phyloP scores from a whole-genome alignment of 2,797 vertebrate genomes.

The Phyllotis vaccarum region DNA sequence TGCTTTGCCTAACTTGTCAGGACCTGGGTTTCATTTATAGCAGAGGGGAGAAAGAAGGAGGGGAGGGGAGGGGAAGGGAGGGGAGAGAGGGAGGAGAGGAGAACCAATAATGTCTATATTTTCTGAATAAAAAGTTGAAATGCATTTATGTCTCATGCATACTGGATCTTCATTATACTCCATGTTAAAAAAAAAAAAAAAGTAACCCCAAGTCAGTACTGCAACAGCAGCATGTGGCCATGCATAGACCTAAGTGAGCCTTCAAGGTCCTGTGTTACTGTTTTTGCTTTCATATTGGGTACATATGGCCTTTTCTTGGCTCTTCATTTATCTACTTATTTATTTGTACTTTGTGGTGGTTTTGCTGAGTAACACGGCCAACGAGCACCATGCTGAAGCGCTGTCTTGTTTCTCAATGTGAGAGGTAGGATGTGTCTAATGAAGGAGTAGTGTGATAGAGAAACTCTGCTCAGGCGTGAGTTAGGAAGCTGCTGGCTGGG shows the following conservation, averaged over 20 bases:
- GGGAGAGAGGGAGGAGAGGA: not conserved
- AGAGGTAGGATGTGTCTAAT: not conserved
- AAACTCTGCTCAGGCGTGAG: not conserved
- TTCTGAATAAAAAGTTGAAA: constrained; percentile 28
- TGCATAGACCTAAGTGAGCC: not conserved
- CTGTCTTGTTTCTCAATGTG: not conserved
- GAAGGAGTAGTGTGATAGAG: not conserved
- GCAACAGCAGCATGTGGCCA: not conserved
- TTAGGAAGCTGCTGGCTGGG: not conserved
- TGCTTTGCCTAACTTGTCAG: not conserved
- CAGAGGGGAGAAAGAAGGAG: not conserved
- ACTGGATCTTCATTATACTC: not conserved
- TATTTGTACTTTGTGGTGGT: not conserved
- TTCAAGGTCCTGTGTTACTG: not conserved
- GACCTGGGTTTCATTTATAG: not conserved
- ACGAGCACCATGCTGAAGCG: not conserved
- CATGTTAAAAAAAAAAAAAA: not conserved
- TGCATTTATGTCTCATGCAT: not conserved
- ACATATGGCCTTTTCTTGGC: not conserved
- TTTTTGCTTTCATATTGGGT: not conserved
- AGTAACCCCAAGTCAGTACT: not conserved
- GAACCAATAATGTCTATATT: not conserved
- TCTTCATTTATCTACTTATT: not conserved
- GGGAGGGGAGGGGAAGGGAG: too few species aligned
- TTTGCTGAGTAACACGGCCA: not conserved